Percentiles rank a stretch among this genome's conserved stretches.
Evolutionary conservation across 2,888 invertebrate species (phyloP).

Genomic region (Agriopis aurantiaria): DNA sequence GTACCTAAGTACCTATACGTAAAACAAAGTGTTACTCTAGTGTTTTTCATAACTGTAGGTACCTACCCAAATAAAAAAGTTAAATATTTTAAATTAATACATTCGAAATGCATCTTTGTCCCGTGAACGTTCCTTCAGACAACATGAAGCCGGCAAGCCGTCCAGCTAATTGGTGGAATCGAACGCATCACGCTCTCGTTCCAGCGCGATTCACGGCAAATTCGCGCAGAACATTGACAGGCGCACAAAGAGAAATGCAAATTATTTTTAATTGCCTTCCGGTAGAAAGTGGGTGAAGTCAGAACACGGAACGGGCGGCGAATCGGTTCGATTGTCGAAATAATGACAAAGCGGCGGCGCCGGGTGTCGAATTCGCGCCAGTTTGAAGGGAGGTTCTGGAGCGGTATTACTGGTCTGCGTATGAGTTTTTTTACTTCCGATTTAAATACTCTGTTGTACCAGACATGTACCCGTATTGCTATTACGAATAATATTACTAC

Average conservation of each 20-base stretch:
- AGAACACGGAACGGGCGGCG: constrained; percentile 72
- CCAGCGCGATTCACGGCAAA: constrained; percentile 50
- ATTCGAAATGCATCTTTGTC: neutral
- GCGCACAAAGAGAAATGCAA: constrained; percentile 80
- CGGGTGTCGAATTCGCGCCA: constrained; percentile 54
- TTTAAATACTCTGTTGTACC: too few relatives aligned
- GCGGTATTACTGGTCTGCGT: constrained; percentile 14
- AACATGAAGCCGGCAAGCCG: constrained; percentile 37
- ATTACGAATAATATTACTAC: neutral
- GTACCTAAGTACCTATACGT: too few relatives aligned
- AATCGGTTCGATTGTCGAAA: constrained; percentile 72
- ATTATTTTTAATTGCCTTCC: constrained; percentile 84
- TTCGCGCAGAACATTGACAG: constrained; percentile 65
- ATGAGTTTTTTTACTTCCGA: too few relatives aligned
- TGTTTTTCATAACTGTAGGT: too few relatives aligned
- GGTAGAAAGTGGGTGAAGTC: constrained; percentile 83
- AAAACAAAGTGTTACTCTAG: too few relatives aligned
- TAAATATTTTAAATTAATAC: neutral
- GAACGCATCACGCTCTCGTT: constrained; percentile 51
- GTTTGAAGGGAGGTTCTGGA: constrained; percentile 33
- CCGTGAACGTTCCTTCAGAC: constrained; percentile 28
- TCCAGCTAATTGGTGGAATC: constrained; percentile 47
- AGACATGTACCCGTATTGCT: neutral
- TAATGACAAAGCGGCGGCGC: constrained; percentile 69
- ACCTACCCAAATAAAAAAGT: neutral